Evolutionary conservation across 2,888 invertebrate genomes (phyloP).

Genomic region (Vannuccia rotundouncinata): DNA sequence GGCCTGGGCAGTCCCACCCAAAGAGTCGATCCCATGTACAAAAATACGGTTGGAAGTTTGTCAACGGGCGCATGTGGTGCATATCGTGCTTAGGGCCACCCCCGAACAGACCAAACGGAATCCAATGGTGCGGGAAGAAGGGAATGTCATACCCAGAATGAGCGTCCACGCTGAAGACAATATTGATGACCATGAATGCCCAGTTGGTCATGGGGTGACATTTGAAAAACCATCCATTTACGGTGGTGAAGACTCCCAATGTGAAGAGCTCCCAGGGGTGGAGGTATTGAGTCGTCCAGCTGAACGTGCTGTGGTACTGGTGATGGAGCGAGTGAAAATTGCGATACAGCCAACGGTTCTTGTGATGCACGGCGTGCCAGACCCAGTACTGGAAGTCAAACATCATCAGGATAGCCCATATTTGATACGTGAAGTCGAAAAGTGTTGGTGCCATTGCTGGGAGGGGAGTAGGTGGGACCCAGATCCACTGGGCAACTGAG

Average conservation of each 20-base stretch:
- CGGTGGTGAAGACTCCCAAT: constrained; percentile 57
- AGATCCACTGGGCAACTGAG: constrained; percentile 57
- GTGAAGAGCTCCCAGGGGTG: constrained; percentile 59
- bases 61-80: constrained; percentile 58
- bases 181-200: constrained; percentile 56
- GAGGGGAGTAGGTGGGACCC: constrained; percentile 55
- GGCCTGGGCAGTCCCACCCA: constrained; percentile 51
- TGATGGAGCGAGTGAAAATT: constrained; percentile 59
- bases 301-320: constrained; percentile 56
- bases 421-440: constrained; percentile 53
- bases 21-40: constrained; percentile 56
- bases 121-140: constrained; percentile 53
- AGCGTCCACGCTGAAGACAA: constrained; percentile 57
- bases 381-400: constrained; percentile 58
- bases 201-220: constrained; percentile 57
- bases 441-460: constrained; percentile 55
- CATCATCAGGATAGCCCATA: constrained; percentile 50
- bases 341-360: constrained; percentile 56
- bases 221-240: constrained; percentile 53
- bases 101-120: constrained; percentile 52
- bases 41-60: constrained; percentile 58
- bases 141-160: constrained; percentile 58
- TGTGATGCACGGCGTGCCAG: constrained; percentile 57
- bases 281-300: constrained; percentile 58
- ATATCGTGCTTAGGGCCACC: constrained; percentile 59